Evolutionary conservation across 2,113 vertebrate species (phyloP).

Genomic region (Argyrosomus japonicus): DNA sequence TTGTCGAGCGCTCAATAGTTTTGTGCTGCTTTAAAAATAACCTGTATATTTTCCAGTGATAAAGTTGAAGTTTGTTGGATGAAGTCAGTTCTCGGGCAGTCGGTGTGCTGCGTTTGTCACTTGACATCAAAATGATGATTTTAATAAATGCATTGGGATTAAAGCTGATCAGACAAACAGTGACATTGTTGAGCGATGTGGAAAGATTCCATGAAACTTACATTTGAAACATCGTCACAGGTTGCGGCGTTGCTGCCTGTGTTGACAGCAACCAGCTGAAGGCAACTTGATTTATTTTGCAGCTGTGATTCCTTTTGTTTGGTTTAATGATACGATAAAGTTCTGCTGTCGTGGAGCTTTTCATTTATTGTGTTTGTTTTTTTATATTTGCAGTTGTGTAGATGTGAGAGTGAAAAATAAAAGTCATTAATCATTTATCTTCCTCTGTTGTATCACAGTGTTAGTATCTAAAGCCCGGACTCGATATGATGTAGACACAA

Average conservation of each 20-base stretch:
- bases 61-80: not conserved
- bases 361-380: slow-evolving; percentile 7
- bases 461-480: not conserved
- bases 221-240: not conserved
- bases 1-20: not conserved
- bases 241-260: slow-evolving; percentile 27
- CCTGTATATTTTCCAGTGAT: not conserved
- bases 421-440: not conserved
- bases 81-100: no score
- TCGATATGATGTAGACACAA: not conserved
- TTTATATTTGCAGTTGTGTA: slow-evolving; percentile 8
- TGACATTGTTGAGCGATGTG: not conserved
- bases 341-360: not conserved
- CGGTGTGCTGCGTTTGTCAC: not conserved
- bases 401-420: slow-evolving; percentile 43
- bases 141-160: not conserved
- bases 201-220: not conserved
- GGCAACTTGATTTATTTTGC: slow-evolving; percentile 63
- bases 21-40: not conserved
- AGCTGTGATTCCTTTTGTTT: slow-evolving; percentile 25
- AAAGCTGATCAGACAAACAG: not conserved
- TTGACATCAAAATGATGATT: not conserved
- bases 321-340: not conserved
- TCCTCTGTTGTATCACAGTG: not conserved
- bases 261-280: slow-evolving; percentile 17